Conservation (phyloP, 2,113 vertebrate species). For the Amazona guildingii region DNA sequence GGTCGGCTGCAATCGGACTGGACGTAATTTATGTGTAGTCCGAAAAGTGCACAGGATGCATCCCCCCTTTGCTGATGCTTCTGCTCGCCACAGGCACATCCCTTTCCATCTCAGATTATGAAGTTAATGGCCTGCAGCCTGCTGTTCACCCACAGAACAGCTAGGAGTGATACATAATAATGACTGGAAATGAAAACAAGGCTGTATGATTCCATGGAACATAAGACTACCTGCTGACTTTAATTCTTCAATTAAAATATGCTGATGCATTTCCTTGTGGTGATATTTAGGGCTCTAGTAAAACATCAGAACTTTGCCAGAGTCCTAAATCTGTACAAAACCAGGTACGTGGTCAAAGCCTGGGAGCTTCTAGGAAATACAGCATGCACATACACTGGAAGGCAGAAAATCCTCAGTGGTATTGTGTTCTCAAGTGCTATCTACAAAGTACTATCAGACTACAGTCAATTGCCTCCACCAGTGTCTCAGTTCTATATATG, state of each 20-base stretch:
- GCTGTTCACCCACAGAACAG: neutral
- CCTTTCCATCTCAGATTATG: fast-evolving
- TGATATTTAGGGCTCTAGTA: neutral
- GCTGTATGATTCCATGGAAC: neutral
- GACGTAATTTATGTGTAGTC: fast-evolving
- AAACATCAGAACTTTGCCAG: neutral
- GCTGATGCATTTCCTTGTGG: neutral
- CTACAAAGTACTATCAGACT: neutral
- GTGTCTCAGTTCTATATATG: neutral
- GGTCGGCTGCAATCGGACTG: neutral
- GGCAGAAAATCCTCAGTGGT: neutral
- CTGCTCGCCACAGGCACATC: fast-evolving
- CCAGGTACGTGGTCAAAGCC: too few species aligned
- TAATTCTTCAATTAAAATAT: neutral
- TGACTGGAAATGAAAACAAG: neutral
- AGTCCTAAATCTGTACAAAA: neutral
- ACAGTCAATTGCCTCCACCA: neutral
- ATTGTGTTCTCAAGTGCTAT: neutral
- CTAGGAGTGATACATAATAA: fast-evolving
- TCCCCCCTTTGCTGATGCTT: too few species aligned
- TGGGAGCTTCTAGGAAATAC: neutral
- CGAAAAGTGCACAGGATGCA: fast-evolving
- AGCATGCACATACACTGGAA: too few species aligned
- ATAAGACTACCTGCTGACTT: too few species aligned
- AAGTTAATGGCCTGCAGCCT: too few species aligned